Percentiles rank a stretch among this genome's conserved stretches.
These are phyloP conservation scores for Xenops minutus DNA, from an alignment of 2,797 vertebrate species.

Conservation along the genomic window DNA sequence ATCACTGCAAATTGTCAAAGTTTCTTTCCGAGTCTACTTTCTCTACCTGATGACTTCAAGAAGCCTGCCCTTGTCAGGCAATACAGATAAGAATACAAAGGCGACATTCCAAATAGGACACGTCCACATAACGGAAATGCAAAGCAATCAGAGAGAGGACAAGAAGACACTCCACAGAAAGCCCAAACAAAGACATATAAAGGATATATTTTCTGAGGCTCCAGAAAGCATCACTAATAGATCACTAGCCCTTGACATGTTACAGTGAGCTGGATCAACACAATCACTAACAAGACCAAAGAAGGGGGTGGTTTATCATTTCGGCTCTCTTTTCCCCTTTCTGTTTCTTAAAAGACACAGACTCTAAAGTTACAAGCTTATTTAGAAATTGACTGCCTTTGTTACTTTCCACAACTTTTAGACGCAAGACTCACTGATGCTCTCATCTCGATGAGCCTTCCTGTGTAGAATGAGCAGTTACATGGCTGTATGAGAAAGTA, in stretches of 20 bases:
- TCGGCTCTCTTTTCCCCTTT: background rate
- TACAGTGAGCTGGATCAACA: background rate
- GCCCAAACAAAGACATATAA: background rate
- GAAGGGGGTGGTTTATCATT: background rate
- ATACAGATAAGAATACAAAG: background rate
- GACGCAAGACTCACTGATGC: background rate
- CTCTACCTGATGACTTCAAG: background rate
- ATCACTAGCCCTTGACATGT: background rate
- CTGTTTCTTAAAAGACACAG: background rate
- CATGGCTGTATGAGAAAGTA: background rate
- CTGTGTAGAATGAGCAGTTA: background rate
- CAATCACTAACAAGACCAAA: background rate
- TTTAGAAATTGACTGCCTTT: background rate
- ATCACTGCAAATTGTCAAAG: background rate
- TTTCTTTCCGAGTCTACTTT: background rate
- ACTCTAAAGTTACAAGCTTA: background rate
- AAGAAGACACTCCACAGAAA: background rate
- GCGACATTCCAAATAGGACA: background rate
- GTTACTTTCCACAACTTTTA: background rate
- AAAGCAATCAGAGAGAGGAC: background rate
- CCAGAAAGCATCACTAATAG: background rate
- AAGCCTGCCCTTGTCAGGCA: background rate
- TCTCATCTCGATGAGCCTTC: background rate
- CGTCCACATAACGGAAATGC: background rate
- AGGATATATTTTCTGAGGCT: background rate